Percentiles rank a stretch among this genome's conserved stretches.
Evolutionary conservation across 2,113 vertebrate species (phyloP).

Genomic region (Oryctolagus cuniculus): DNA sequence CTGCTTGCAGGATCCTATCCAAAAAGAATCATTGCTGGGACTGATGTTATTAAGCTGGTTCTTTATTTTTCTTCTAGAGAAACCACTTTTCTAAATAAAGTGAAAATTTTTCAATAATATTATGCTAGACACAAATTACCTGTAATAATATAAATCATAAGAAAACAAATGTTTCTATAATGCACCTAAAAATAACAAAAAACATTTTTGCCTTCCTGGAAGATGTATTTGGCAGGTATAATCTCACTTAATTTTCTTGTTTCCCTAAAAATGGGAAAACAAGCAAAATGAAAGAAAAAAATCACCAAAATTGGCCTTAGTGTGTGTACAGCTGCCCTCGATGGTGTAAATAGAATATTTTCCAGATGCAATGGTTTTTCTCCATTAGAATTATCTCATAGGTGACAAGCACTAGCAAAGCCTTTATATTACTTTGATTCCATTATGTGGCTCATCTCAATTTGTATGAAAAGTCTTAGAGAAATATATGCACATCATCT

Average conservation of each 20-base stretch:
- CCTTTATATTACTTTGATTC: constrained; percentile 81
- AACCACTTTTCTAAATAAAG: constrained; percentile 38
- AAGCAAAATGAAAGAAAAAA: constrained; percentile 64
- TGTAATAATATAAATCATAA: constrained; percentile 22
- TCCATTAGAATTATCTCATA: constrained; percentile 47
- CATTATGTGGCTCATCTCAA: constrained; percentile 73
- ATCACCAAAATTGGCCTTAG: constrained; percentile 67
- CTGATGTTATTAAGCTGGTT: not conserved
- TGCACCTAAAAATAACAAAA: constrained; percentile 49
- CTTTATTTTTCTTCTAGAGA: constrained; percentile 14
- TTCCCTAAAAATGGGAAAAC: constrained; percentile 67
- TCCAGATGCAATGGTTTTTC: constrained; percentile 59
- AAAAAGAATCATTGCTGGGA: not conserved
- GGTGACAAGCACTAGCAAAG: constrained; percentile 64
- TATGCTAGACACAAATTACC: not conserved
- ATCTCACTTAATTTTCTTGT: constrained; percentile 58
- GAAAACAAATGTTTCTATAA: constrained; percentile 62
- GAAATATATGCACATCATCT: constrained; percentile 55
- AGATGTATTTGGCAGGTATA: not conserved
- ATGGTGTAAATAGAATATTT: constrained; percentile 75
- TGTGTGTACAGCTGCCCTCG: constrained; percentile 34
- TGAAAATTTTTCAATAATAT: not conserved
- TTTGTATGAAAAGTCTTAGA: constrained; percentile 77
- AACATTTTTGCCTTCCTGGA: constrained; percentile 42
- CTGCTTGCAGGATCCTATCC: not conserved